Evolutionary conservation across 2,888 invertebrate genomes (phyloP).

Genomic region (Cryptosula pallasiana): DNA sequence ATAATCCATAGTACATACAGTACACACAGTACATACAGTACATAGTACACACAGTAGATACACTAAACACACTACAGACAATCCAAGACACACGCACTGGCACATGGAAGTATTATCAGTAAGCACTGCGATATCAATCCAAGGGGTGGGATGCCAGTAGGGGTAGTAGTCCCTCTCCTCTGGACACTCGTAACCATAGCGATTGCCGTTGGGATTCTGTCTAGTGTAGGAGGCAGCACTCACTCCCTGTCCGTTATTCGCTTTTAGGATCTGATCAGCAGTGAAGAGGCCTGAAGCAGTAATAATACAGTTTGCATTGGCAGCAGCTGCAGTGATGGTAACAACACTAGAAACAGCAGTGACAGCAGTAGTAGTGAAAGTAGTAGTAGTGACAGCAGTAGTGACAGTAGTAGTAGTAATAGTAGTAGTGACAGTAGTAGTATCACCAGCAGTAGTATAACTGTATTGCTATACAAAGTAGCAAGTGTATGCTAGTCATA

Average conservation of each 20-base stretch:
- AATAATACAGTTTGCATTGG: no score
- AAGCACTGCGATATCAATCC: constrained; percentile 51
- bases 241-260: constrained; percentile 40
- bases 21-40: no score
- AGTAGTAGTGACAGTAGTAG: no score
- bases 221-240: constrained; percentile 47
- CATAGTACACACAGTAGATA: no score
- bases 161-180: constrained; percentile 54
- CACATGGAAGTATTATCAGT: constrained; percentile 47
- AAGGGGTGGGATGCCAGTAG: constrained; percentile 53
- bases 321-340: no score
- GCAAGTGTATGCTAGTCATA: not conserved
- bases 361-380: no score
- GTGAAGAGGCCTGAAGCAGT: constrained; percentile 43
- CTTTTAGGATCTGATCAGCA: constrained; percentile 47
- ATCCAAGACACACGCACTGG: constrained; percentile 33
- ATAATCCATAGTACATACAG: no score
- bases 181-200: constrained; percentile 52
- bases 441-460: no score
- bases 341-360: no score
- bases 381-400: no score
- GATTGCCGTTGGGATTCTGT: constrained; percentile 48
- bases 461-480: not conserved
- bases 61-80: no score
- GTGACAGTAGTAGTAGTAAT: no score